phyloP scores from a whole-genome alignment of 2,888 invertebrate species.

The Stramonita haemastoma region DNA sequence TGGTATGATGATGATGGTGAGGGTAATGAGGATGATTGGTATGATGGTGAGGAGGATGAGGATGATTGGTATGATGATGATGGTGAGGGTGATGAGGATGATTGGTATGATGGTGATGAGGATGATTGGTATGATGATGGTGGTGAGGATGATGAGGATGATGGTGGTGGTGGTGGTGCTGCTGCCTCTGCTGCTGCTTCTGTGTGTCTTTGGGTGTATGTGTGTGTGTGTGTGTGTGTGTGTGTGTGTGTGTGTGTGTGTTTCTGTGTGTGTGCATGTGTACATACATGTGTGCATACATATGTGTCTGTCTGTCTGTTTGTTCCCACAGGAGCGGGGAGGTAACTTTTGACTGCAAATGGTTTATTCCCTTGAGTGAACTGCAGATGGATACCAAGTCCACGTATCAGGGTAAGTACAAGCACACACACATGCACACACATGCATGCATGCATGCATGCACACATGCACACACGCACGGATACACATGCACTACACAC shows the following conservation, averaged over 20 bases:
- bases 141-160: too few relatives aligned
- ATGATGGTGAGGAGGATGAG: too few relatives aligned
- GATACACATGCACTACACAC: too few relatives aligned
- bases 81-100: too few relatives aligned
- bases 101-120: too few relatives aligned
- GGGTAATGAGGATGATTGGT: too few relatives aligned
- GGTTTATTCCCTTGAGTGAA: constrained; percentile 93
- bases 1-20: too few relatives aligned
- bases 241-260: neutral
- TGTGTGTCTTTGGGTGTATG: neutral
- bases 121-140: too few relatives aligned
- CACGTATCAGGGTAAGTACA: constrained; percentile 51
- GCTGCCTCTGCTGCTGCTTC: too few relatives aligned
- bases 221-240: neutral
- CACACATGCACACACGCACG: neutral
- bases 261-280: neutral
- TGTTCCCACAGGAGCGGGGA: constrained; percentile 56
- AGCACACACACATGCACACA: neutral
- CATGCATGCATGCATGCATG: neutral
- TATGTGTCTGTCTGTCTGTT: neutral
- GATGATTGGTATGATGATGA: too few relatives aligned
- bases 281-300: too few relatives aligned
- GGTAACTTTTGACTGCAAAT: constrained; percentile 88
- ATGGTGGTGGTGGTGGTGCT: too few relatives aligned
- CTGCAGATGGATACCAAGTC: constrained; percentile 80